Conservation (phyloP, 2,797 vertebrate species). For the Pygocentrus nattereri region DNA sequence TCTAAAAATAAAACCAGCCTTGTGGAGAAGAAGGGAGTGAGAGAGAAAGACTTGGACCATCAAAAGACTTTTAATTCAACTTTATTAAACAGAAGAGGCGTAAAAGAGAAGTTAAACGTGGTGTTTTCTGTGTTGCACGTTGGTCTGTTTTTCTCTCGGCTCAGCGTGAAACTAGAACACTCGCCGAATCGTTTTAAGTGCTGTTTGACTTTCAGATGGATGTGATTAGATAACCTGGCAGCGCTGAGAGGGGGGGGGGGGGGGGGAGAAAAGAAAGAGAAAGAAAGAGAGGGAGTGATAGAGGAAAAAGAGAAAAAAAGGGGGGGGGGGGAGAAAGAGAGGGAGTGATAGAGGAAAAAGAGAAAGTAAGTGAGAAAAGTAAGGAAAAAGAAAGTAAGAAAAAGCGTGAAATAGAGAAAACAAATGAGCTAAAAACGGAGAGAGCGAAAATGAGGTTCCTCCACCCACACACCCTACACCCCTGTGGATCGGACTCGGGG, state of each 20-base stretch:
- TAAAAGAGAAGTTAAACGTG: not conserved
- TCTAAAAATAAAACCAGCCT: constrained; percentile 46
- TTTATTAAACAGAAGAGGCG: not conserved
- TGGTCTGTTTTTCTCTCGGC: constrained; percentile 3
- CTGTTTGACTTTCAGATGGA: constrained; percentile 42
- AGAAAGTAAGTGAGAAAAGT: not conserved
- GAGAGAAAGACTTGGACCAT: not conserved
- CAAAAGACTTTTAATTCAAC: constrained; percentile 12
- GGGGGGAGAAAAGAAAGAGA: not conserved
- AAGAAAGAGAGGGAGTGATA: not conserved
- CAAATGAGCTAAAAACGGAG: constrained; percentile 11
- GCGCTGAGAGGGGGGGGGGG: constrained; percentile 1
- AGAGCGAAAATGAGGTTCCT: constrained; percentile 60
- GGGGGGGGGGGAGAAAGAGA: not conserved
- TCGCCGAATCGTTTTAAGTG: constrained; percentile 27
- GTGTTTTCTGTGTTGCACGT: not conserved
- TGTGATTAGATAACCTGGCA: constrained; percentile 40
- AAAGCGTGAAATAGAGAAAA: too few species aligned
- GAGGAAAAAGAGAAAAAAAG: not conserved
- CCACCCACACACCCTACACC: constrained; percentile 58
- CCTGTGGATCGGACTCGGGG: constrained; percentile 65
- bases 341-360: not conserved
- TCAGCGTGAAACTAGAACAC: constrained; percentile 33
- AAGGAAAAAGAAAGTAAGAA: not conserved
- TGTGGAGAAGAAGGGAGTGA: constrained; percentile 15